Conservation (phyloP, 2,888 invertebrate genomes). For the Pyrrhosoma nymphula region DNA sequence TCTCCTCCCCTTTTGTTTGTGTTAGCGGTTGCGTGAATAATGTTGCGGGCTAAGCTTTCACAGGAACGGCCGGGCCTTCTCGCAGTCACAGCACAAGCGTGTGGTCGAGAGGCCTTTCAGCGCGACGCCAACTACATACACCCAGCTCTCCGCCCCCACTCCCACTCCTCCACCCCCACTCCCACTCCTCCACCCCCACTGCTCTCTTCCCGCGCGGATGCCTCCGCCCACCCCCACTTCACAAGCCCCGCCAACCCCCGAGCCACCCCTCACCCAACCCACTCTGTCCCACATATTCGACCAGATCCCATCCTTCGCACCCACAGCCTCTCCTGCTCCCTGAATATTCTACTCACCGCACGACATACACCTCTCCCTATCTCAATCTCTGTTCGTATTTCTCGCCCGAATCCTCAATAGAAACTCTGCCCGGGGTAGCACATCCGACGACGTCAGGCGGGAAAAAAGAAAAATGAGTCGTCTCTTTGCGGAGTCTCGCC, state of each 20-base stretch:
- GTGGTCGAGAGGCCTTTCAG: neutral
- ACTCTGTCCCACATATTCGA: too few relatives aligned
- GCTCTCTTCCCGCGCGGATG: neutral
- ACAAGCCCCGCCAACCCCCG: too few relatives aligned
- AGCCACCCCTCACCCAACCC: too few relatives aligned
- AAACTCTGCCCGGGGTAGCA: neutral
- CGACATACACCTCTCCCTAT: neutral
- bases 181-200: neutral
- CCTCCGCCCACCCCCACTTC: neutral
- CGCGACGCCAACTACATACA: neutral
- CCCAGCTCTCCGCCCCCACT: too few relatives aligned
- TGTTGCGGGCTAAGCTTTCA: neutral
- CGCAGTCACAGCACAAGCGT: neutral
- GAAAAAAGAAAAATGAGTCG: neutral
- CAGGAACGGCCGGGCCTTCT: neutral
- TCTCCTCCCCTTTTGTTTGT: neutral
- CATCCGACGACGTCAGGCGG: neutral
- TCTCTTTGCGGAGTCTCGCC: neutral
- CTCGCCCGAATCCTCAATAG: neutral
- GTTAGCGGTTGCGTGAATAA: neutral
- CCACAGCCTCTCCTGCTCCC: neutral
- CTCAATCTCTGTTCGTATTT: neutral
- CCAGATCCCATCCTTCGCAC: neutral
- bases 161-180: neutral
- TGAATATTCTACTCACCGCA: neutral